A percentile compares a stretch with the other conserved stretches of the same genome.
These are phyloP conservation scores for Leptinotarsa haldemani DNA, from an alignment of 2,888 invertebrate species.

Conservation along the genomic window DNA sequence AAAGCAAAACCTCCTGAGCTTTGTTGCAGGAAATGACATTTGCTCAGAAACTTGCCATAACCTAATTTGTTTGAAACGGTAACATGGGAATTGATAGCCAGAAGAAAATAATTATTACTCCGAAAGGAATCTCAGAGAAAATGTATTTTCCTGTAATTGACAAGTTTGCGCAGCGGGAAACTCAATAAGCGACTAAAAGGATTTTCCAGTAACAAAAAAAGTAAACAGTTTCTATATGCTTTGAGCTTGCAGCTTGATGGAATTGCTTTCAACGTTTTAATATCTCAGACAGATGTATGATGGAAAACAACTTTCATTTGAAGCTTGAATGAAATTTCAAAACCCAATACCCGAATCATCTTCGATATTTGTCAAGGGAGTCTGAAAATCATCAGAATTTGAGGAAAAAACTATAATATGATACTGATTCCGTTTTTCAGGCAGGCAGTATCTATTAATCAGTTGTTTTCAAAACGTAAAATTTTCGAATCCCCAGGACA, in stretches of 20 bases:
- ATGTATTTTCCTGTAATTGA: constrained; percentile 5
- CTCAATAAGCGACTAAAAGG: neutral
- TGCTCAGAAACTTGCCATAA: constrained; percentile 4
- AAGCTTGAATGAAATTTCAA: neutral
- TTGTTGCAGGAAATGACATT: constrained; percentile 16
- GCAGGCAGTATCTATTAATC: too few species aligned
- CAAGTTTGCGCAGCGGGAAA: neutral
- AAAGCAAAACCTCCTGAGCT: constrained; percentile 16
- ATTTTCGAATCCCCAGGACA: too few species aligned
- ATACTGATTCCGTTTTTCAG: too few species aligned
- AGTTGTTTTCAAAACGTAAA: too few species aligned
- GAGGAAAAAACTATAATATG: too few species aligned
- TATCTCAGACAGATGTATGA: neutral
- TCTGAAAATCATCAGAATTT: too few species aligned
- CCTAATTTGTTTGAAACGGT: constrained; percentile 1
- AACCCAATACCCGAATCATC: too few species aligned
- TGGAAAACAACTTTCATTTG: neutral
- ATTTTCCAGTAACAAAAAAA: neutral
- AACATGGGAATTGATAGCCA: neutral
- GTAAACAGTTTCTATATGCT: neutral
- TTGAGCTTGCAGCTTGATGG: neutral
- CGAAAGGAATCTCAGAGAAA: constrained; percentile 4
- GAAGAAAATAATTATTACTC: constrained; percentile 1
- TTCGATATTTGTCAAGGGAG: too few species aligned
- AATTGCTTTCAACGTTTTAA: neutral